Evolutionary conservation across 2,888 invertebrate species (phyloP).

Genomic region (Ethmia dodecea): DNA sequence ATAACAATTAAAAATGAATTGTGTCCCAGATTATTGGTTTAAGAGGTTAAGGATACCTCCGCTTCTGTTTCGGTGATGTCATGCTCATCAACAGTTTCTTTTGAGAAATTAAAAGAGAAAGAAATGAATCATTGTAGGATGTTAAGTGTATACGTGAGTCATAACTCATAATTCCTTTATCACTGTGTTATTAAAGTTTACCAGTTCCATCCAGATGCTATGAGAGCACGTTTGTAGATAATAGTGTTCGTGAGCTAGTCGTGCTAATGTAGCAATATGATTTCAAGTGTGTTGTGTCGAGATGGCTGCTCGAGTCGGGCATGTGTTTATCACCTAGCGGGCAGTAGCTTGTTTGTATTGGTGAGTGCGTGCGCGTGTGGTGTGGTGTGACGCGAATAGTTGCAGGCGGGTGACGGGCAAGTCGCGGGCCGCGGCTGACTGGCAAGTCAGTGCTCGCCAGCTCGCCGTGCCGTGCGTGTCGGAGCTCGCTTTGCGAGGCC

Average conservation of each 20-base stretch:
- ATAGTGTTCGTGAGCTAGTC: slow-evolving; percentile 18
- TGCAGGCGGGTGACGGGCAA: slow-evolving; percentile 44
- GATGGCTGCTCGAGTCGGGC: slow-evolving; percentile 34
- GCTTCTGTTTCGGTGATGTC: too few relatives aligned
- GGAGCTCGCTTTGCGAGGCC: slow-evolving; percentile 64
- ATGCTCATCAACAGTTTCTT: too few relatives aligned
- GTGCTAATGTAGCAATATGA: slow-evolving; percentile 26
- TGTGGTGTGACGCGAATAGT: slow-evolving; percentile 69
- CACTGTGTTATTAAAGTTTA: too few relatives aligned
- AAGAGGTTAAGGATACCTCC: too few relatives aligned
- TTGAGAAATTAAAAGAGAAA: too few relatives aligned
- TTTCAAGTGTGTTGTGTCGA: slow-evolving; percentile 27
- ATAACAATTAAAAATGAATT: too few relatives aligned
- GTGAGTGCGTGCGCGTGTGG: slow-evolving; percentile 66
- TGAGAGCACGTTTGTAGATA: slow-evolving; percentile 15
- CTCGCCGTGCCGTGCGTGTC: slow-evolving; percentile 53
- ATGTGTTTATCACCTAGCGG: slow-evolving; percentile 47
- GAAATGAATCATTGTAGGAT: too few relatives aligned
- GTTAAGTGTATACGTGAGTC: too few relatives aligned
- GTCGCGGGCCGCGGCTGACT: slow-evolving; percentile 25
- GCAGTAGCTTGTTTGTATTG: slow-evolving; percentile 60
- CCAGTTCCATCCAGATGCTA: too few relatives aligned
- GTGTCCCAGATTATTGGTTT: too few relatives aligned
- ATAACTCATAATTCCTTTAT: too few relatives aligned
- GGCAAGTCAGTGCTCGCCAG: slow-evolving; percentile 49